Evolutionary conservation across 2,113 vertebrate species (phyloP), one percentile per base, ranked within the genome.

Genomic region (Brevimyrus niger): DNA sequence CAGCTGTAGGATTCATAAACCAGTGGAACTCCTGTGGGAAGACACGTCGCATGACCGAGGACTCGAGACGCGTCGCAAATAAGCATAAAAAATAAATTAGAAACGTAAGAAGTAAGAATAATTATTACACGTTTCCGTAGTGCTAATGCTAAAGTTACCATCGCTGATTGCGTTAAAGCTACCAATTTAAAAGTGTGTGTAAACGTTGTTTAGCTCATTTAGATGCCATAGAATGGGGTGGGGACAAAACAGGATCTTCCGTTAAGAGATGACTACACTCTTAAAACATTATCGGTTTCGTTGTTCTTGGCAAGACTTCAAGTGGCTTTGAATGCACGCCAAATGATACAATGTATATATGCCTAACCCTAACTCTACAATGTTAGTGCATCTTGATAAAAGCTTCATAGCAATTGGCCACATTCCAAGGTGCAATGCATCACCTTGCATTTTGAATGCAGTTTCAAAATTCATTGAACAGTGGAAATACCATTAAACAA

Each of bases 1-100:
- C 96, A 96, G 83, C 3, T 94, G 91, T 95, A 96, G 90, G 95
- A 94, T 83, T 96, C 95, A 4, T 95, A 96, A 0, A 96, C 95
- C 90, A 96, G 83, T 0, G 96, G 96, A 0, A 96, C 95, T 0
- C 96, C 96, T 96, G 61, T 2, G 47, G 46, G 19, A 27, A 90
- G 69, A n/a, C n/a, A 90, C 19, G 10, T 47, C 15, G 1, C 15
- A 0, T 69, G 46, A 35, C 23, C 23, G 27, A 46, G 58, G n/a
- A n/a, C n/a, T n/a, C n/a, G n/a, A n/a, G n/a, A n/a, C n/a, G n/a
- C n/a, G n/a, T n/a, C n/a, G n/a, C n/a, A n/a, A 69, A 13, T 69
- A 27, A 69, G 10, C 61, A 31, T 27, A 3, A 10, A 27, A 27
- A 27, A 61, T 2, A n/a, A 5, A 23, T 58, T 58, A 9, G 2